Evolutionary conservation across 1,140 invertebrate species (phyloP), one percentile per base, ranked within the genome.

Genomic region (Calliopsis andreniformis): DNA sequence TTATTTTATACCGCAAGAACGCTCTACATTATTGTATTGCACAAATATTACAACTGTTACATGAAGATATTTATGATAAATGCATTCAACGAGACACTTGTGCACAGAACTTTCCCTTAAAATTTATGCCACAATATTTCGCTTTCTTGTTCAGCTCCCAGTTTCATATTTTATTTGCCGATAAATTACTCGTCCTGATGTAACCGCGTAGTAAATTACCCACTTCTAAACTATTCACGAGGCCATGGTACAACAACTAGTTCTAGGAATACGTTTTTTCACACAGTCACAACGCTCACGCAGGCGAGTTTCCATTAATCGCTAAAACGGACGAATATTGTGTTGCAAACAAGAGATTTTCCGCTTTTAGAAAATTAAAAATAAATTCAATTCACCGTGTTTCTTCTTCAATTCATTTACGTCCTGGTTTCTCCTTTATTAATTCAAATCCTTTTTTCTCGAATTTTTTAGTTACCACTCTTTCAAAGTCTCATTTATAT

Each of bases 211-310:
- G 32, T 58, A 58, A 58, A 32, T 58, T 58, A 58, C 55, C 55
- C 35, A 32, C 55, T 58, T 58, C 35, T 32, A 58, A 58, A 58
- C 35, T 58, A 58, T 58, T 58, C 55, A 58, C 55, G 55, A 35
- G 55, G 28, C 20, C 53, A 32, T n/a, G 30, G 55, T 2, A 30
- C n/a, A 39, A 18, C 55, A 18, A 18, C 55, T 20, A 58, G n/a
- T n/a, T 30, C 30, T 20, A 14, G 18, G 55, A 32, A 30, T 30
- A 58, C 35, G 35, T 58, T 58, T 58, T 58, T 58, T 58, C n/a
- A 30, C 35, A 30, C 55, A 30, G 55, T 35, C 32, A 18, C 55
- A 32, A 58, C 55, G 32, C 18, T n/a, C 35, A 58, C 30, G 35
- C 32, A 20, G 28, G 30, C n/a, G 30, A 58, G 55, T 58, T 58